Evolutionary conservation across 2,888 invertebrate genomes (phyloP).

Genomic region (Cephus nigrinus): DNA sequence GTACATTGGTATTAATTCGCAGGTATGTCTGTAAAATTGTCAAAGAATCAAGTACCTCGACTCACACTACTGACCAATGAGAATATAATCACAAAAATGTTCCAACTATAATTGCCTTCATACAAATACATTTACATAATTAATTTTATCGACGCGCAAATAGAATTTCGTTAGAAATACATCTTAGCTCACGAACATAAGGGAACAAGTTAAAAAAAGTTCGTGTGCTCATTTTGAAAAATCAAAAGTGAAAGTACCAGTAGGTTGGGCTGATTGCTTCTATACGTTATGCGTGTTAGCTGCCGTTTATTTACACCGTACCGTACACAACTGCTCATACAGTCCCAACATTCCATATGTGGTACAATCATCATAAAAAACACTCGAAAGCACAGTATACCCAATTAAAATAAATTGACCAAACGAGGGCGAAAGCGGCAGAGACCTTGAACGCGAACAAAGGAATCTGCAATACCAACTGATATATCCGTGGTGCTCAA

Average conservation of each 20-base stretch:
- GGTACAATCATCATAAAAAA: not conserved
- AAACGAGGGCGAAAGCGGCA: not conserved
- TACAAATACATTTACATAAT: not conserved
- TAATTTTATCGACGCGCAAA: not conserved
- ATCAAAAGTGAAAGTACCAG: slow-evolving; percentile 10
- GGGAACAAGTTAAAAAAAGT: not conserved
- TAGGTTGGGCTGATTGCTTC: slow-evolving; percentile 2
- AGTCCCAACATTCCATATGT: not conserved
- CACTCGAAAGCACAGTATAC: not conserved
- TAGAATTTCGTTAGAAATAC: not conserved
- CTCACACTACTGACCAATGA: too few relatives aligned
- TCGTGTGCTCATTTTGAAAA: slow-evolving; percentile 6
- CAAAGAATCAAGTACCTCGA: not conserved
- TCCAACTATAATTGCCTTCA: not conserved
- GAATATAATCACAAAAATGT: too few relatives aligned
- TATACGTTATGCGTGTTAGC: slow-evolving; percentile 4
- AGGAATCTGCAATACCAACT: not conserved
- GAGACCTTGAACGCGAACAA: not conserved
- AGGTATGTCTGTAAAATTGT: not conserved
- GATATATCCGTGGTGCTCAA: not conserved
- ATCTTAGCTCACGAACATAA: not conserved
- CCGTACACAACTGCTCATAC: not conserved
- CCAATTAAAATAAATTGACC: not conserved
- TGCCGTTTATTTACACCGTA: slow-evolving; percentile 6
- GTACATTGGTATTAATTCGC: not conserved